Evolutionary conservation across 2,797 vertebrate species (phyloP), one percentile per base, ranked within the genome.

Genomic region (Protonibea diacanthus): DNA sequence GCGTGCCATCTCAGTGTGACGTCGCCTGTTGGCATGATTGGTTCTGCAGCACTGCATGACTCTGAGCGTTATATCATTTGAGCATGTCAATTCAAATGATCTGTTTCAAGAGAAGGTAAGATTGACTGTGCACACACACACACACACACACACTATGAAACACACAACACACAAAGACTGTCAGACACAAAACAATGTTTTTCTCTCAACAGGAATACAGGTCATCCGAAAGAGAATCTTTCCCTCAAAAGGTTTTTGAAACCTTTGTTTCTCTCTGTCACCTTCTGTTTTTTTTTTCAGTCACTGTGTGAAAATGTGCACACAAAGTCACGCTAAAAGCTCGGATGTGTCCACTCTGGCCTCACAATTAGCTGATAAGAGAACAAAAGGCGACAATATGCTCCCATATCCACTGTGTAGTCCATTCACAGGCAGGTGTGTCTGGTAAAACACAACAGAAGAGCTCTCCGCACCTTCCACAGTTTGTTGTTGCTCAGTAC

Each of bases 161-260:
- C 20, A 45, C 44, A 47, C 57, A 14, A 14, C 5, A 45, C 69
- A 71, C 38, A 51, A 8, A 25, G 17, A 40, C 9, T 38, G 51
- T 74, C 25, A 77, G 29, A 89, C 71, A 81, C 33, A 86, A 75
- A 60, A 42, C 2, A 55, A 14, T 45, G 52, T 27, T 64, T 86
- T 65, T 86, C 78, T 91, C 72, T 91, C 80, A 82, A 91, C 95
- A 96, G 95, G 94, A 92, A 83, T 63, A 87, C 85, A 88, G 79
- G 75, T 83, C 89, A 20, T 74, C 93, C 63, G 89, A 93, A 64
- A 91, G 68, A 88, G 91, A 94, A 52, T 83, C 71, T 85, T 87
- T 76, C 73, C 92, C 91, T 88, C 94, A 92, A 89, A 95, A 95
- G 94, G 94, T 95, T 90, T 90, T 76, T 90, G 6, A 72, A 68